A percentile compares a stretch with the other conserved stretches of the same genome.
Evolutionary conservation across 2,113 vertebrate genomes (phyloP).

Genomic region (Limnothrissa miodon): DNA sequence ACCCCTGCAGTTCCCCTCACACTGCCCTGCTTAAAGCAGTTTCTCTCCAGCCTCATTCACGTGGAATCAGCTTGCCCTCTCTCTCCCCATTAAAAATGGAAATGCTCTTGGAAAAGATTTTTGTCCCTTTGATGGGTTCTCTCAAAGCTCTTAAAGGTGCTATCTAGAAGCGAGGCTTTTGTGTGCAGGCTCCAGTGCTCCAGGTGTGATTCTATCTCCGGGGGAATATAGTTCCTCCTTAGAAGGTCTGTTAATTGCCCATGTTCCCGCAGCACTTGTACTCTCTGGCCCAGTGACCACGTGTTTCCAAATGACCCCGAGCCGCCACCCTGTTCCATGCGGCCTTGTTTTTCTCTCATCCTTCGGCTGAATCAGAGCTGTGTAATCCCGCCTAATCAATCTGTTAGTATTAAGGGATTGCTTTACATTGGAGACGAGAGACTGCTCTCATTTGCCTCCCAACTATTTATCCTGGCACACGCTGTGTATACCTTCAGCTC

Average conservation of each 20-base stretch:
- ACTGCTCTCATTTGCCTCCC: slow-evolving; percentile 38
- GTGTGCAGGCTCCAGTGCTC: neutral
- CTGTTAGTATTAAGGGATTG: slow-evolving; percentile 6
- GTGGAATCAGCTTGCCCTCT: neutral
- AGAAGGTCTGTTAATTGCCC: neutral
- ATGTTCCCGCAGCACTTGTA: neutral
- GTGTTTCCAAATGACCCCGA: neutral
- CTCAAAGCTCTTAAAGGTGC: neutral
- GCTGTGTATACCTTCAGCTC: slow-evolving; percentile 23
- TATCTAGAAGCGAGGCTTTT: neutral
- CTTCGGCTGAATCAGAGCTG: neutral
- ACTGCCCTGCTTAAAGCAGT: neutral
- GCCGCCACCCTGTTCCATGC: neutral
- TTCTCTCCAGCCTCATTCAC: neutral
- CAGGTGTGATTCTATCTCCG: neutral
- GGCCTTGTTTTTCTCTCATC: neutral
- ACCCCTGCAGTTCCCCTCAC: neutral
- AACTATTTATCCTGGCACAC: slow-evolving; percentile 29
- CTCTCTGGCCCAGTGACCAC: neutral
- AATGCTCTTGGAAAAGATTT: neutral
- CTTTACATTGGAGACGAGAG: slow-evolving; percentile 2
- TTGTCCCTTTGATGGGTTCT: neutral
- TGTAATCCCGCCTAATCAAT: slow-evolving; percentile 12
- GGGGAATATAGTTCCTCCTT: neutral
- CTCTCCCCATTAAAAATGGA: neutral